Evolutionary conservation across 2,888 invertebrate genomes (phyloP).

Genomic region (Idaea aversata): DNA sequence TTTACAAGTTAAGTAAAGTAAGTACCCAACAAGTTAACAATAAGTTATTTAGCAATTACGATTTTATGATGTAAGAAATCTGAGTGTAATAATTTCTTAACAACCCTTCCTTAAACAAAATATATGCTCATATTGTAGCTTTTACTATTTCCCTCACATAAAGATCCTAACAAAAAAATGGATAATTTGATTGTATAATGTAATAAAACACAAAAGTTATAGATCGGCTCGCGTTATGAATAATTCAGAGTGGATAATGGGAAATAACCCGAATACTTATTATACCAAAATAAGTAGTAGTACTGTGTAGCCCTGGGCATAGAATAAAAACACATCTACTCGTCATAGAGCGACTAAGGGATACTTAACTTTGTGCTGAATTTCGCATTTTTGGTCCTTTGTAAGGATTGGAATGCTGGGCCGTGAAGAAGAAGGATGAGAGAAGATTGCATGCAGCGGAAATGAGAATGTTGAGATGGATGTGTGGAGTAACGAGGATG

Average conservation of each 20-base stretch:
- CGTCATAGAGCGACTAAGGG: neutral
- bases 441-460: too few relatives aligned
- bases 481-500: too few relatives aligned
- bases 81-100: too few relatives aligned
- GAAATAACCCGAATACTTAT: neutral
- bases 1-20: neutral
- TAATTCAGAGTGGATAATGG: neutral
- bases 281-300: neutral
- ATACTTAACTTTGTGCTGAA: slow-evolving; percentile 1
- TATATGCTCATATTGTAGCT: neutral
- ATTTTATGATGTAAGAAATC: too few relatives aligned
- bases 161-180: neutral
- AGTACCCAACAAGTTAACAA: neutral
- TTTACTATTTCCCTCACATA: neutral
- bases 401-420: too few relatives aligned
- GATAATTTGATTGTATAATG: slow-evolving; percentile 1
- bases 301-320: neutral
- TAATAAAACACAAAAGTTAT: slow-evolving; percentile 1
- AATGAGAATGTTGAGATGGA: too few relatives aligned
- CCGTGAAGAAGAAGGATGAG: too few relatives aligned
- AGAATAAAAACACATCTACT: too few relatives aligned
- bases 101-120: too few relatives aligned
- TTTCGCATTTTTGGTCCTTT: slow-evolving; percentile 7
- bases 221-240: neutral
- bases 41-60: too few relatives aligned